These are phyloP conservation scores for Amblyjoppa fuscipennis DNA, from an alignment of 2,888 invertebrate species.

Conservation along the genomic window DNA sequence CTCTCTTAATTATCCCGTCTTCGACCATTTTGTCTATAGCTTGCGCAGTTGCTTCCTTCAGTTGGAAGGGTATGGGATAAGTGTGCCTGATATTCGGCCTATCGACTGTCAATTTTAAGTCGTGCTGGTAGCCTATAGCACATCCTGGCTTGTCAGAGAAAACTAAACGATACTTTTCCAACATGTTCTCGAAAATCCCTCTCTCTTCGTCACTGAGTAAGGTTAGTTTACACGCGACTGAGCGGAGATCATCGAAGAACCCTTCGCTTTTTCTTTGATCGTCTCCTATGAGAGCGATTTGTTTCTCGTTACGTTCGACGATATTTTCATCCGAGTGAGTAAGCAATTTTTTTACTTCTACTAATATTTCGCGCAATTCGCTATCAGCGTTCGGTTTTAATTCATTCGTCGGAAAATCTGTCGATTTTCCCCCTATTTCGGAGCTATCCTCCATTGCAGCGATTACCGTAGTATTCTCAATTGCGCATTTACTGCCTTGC, in stretches of 20 bases:
- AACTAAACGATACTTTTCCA: conserved; percentile 46
- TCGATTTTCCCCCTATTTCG: background rate
- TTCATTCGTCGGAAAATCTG: background rate
- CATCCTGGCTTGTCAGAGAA: conserved; percentile 71
- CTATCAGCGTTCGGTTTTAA: background rate
- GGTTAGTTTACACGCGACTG: conserved; percentile 13
- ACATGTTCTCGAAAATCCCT: background rate
- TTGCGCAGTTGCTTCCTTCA: conserved; percentile 66
- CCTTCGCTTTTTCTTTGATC: background rate
- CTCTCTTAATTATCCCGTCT: conserved; percentile 72
- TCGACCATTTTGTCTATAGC: conserved; percentile 70
- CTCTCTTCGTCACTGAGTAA: background rate
- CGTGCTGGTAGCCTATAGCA: conserved; percentile 72
- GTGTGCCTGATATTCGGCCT: conserved; percentile 68
- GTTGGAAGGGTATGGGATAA: conserved; percentile 75
- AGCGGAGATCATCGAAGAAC: background rate
- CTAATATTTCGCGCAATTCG: background rate
- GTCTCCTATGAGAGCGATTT: background rate
- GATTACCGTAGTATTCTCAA: background rate
- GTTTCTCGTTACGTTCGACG: background rate
- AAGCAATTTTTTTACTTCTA: background rate
- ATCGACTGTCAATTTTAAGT: conserved; percentile 70
- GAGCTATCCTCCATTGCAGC: background rate
- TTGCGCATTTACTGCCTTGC: background rate
- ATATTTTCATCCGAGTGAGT: background rate